phyloP scores from a whole-genome alignment of 2,888 invertebrate genomes.

The Mimachlamys varia region DNA sequence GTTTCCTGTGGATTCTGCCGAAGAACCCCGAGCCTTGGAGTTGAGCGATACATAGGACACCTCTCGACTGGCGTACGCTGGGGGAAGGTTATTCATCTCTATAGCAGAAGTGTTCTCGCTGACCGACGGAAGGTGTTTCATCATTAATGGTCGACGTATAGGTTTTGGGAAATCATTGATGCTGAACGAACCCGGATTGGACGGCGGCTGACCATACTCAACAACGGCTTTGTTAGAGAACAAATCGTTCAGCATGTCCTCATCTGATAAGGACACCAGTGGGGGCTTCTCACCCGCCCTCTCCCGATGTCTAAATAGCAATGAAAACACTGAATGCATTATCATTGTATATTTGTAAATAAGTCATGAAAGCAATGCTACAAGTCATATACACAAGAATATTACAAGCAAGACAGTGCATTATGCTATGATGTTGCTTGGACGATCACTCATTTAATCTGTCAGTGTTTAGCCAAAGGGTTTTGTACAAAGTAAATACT shows the following conservation, averaged over 20 bases:
- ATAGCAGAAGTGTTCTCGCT: background rate
- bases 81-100: background rate
- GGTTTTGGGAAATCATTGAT: background rate
- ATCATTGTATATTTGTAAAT: no score
- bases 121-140: background rate
- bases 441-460: no score
- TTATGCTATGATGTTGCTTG: no score
- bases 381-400: no score
- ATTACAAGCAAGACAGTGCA: no score
- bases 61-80: constrained; percentile 1
- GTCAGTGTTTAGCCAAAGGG: no score
- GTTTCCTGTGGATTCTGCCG: background rate
- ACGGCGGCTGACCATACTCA: constrained; percentile 37
- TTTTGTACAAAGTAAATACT: no score
- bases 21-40: background rate
- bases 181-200: constrained; percentile 25
- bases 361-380: no score
- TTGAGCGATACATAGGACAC: background rate
- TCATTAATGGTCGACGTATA: constrained; percentile 19
- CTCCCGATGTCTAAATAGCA: background rate
- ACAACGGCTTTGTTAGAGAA: constrained; percentile 19
- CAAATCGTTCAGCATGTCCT: constrained; percentile 34
- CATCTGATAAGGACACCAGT: background rate
- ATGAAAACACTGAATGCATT: no score
- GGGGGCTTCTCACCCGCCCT: background rate